phyloP scores from a whole-genome alignment of 2,888 invertebrate genomes.

The Ormyrus rosae region DNA sequence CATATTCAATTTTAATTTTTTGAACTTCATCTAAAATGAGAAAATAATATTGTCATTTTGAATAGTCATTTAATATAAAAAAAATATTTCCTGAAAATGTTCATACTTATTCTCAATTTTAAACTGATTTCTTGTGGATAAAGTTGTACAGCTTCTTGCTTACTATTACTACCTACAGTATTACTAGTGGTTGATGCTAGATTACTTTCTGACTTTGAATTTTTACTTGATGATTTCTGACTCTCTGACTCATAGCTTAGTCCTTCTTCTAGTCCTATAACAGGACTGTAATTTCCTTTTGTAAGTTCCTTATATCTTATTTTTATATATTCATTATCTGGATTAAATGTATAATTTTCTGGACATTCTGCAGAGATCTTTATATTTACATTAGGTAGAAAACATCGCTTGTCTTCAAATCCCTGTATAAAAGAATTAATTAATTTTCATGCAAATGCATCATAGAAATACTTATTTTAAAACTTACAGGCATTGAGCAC shows the following conservation, averaged over 20 bases:
- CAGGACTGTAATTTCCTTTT: slow-evolving; percentile 72
- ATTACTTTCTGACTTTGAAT: background rate
- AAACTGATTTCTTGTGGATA: slow-evolving; percentile 87
- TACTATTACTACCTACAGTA: slow-evolving; percentile 35
- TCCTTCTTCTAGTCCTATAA: slow-evolving; percentile 58
- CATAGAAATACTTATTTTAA: background rate
- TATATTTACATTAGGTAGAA: slow-evolving; percentile 74
- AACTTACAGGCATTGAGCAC: slow-evolving; percentile 85
- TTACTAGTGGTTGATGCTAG: background rate
- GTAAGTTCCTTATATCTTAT: slow-evolving; percentile 78
- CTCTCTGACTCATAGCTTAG: slow-evolving; percentile 37
- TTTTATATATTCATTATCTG: slow-evolving; percentile 79
- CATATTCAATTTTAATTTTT: slow-evolving; percentile 84
- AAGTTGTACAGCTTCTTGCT: slow-evolving; percentile 85
- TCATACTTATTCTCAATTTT: slow-evolving; percentile 85
- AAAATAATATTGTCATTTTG: slow-evolving; percentile 17
- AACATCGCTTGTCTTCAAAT: slow-evolving; percentile 78
- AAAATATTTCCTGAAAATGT: background rate
- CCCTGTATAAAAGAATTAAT: slow-evolving; percentile 67
- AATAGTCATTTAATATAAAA: background rate
- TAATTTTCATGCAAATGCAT: background rate
- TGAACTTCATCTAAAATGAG: slow-evolving; percentile 84
- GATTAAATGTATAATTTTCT: slow-evolving; percentile 84
- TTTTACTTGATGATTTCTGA: slow-evolving; percentile 26
- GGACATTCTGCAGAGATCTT: slow-evolving; percentile 78